Evolutionary conservation across 2,888 invertebrate species (phyloP), one percentile per base, ranked within the genome.

Genomic region (Miltochrista miniata): DNA sequence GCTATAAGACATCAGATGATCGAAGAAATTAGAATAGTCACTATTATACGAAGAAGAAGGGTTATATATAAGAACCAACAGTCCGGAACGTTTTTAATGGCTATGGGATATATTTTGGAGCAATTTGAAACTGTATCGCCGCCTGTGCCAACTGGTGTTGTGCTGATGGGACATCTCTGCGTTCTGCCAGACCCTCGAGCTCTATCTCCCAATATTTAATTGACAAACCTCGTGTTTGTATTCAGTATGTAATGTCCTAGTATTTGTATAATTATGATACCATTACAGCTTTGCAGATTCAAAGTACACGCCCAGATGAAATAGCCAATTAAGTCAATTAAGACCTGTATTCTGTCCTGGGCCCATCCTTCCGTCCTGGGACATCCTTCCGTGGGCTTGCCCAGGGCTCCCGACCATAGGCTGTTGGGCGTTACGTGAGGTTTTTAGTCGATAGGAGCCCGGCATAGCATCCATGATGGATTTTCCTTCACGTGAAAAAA

Each of bases 241-340:
- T 45, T 79, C 1, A 81, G 78, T 56, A 87, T n/a, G n/a, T n/a
- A n/a, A 88, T 48, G 54, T 83, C 4, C 35, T 84, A 14, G 73
- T 83, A 24, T 90, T 90, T 55, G 14, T 85, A 1, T 83, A 83
- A n/a, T n/a, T n/a, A n/a, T 54, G 89, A 90, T 60, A 62, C 79
- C n/a, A 15, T 76, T 7, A 45, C 62, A 5, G 53, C 68, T 12
- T 40, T 73, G 13, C 48, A 65, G 14, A 50, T 53, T 43, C 49
- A 70, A 12, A 7, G 9, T 12, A 31, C 43, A 12, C 15, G 3
- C 12, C 13, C 29, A 24, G 30, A 40, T n/a, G 2, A 18, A 31
- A 1, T 31, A 31, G 33, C 12, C n/a, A 14, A 24, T 12, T 31
- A 18, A 8, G n/a, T n/a, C 7, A 46, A 13, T 33, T 31, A 24